phyloP scores from a whole-genome alignment of 92 coral and sea anemone genomes.

The Phenganax stokvisi region DNA sequence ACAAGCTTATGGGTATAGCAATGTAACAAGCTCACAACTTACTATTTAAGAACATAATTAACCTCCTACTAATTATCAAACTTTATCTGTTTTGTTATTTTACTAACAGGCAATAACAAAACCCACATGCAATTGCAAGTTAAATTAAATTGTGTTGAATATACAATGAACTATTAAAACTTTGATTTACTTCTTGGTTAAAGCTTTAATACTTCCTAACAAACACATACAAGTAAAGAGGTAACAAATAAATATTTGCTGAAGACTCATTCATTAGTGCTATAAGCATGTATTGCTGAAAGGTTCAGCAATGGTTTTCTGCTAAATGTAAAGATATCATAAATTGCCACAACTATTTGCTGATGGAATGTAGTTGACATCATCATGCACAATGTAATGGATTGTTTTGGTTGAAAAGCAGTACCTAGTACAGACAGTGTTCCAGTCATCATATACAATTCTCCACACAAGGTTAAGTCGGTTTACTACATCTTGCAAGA shows the following conservation, averaged over 20 bases:
- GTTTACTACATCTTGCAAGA: too few species aligned
- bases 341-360: constrained; percentile 52
- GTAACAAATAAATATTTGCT: background rate
- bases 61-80: too few species aligned
- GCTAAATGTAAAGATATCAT: constrained; percentile 42
- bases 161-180: too few species aligned
- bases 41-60: background rate
- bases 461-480: too few species aligned
- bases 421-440: constrained; percentile 42
- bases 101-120: background rate
- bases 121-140: too few species aligned
- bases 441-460: constrained; percentile 26
- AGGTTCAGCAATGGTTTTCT: constrained; percentile 37
- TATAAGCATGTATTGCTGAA: constrained; percentile 42
- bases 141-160: too few species aligned
- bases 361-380: constrained; percentile 48
- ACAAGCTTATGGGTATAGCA: constrained; percentile 6
- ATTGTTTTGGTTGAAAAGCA: constrained; percentile 53
- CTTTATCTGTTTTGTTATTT: background rate
- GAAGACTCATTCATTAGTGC: constrained; percentile 51
- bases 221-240: background rate
- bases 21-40: background rate
- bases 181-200: too few species aligned
- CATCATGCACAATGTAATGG: constrained; percentile 52
- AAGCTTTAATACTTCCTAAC: background rate